These are phyloP conservation scores for Eledona agricola DNA, from an alignment of 2,888 invertebrate genomes.

Conservation along the genomic window DNA sequence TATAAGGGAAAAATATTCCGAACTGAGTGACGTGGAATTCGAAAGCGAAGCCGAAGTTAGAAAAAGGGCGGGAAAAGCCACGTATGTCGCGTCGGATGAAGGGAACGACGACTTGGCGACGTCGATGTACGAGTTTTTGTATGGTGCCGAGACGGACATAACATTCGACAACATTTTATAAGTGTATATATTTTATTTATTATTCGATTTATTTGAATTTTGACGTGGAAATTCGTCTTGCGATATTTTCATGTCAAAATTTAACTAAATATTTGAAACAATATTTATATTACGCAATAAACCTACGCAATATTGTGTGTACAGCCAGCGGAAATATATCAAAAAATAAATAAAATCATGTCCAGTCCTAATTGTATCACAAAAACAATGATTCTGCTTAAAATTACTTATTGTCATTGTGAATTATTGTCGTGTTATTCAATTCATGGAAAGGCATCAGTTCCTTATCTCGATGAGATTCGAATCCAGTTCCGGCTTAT, in stretches of 20 bases:
- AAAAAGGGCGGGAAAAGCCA: constrained; percentile 66
- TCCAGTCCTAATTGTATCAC: background rate
- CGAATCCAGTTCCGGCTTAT: constrained; percentile 69
- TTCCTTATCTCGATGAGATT: constrained; percentile 66
- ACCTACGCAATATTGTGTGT: background rate
- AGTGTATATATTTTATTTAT: constrained; percentile 28
- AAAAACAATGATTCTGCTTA: constrained; percentile 13
- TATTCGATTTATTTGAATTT: constrained; percentile 53
- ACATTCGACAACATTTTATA: constrained; percentile 63
- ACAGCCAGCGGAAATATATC: background rate
- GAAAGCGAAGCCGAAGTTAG: constrained; percentile 63
- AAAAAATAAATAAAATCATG: constrained; percentile 27
- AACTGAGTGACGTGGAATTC: constrained; percentile 65
- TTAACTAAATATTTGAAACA: constrained; percentile 47
- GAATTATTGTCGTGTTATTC: constrained; percentile 31
- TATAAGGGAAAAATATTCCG: constrained; percentile 70
- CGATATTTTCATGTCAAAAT: constrained; percentile 57
- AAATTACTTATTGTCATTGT: constrained; percentile 39
- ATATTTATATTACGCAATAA: too few relatives aligned
- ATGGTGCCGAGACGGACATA: constrained; percentile 66
- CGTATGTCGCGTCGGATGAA: constrained; percentile 61
- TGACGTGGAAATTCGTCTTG: constrained; percentile 50
- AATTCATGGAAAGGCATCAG: constrained; percentile 3
- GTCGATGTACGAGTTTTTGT: constrained; percentile 71
- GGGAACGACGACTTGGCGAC: constrained; percentile 69